Conservation (phyloP, 2,113 vertebrate genomes). For the Aspidoscelis tigris region DNA sequence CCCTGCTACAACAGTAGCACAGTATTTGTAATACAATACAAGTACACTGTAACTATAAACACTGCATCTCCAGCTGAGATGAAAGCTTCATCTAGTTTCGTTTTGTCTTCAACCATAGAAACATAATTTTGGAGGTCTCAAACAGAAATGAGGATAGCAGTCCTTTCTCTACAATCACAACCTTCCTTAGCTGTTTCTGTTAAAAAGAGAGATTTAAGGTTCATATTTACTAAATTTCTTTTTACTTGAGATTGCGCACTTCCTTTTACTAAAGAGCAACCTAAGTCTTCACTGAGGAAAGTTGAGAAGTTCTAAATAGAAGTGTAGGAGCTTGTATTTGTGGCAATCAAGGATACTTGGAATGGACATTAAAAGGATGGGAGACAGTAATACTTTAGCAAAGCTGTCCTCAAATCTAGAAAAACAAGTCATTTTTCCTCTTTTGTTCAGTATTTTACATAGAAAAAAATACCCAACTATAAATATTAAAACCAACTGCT, state of each 20-base stretch:
- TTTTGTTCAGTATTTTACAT: too few relatives aligned
- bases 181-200: background rate
- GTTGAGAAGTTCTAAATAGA: background rate
- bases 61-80: background rate
- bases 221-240: background rate
- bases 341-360: background rate
- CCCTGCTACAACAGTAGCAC: too few relatives aligned
- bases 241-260: background rate
- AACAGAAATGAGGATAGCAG: background rate
- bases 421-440: constrained; percentile 2
- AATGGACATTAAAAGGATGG: background rate
- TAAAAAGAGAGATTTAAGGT: background rate
- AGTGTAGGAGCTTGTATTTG: background rate
- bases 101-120: background rate
- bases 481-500: constrained; percentile 30
- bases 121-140: background rate
- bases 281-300: background rate
- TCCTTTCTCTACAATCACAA: background rate
- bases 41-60: background rate
- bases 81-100: background rate
- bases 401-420: too few relatives aligned
- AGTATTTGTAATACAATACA: too few relatives aligned
- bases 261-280: background rate
- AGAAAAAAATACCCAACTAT: constrained; percentile 3
- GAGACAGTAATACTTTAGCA: background rate